Evolutionary conservation across 2,888 invertebrate species (phyloP).

Genomic region (Cheilosia urbana): DNA sequence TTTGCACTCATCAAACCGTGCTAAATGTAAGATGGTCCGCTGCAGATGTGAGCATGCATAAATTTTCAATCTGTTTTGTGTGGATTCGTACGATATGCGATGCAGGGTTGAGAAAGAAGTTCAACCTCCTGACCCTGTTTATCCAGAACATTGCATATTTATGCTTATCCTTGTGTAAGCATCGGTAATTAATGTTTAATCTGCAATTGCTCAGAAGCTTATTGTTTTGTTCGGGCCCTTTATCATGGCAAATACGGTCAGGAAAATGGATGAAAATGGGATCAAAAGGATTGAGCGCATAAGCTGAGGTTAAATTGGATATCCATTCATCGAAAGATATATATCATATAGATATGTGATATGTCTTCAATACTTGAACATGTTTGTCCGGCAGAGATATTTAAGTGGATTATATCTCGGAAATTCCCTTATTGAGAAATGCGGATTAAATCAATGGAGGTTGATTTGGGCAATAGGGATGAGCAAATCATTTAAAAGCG

Average conservation of each 20-base stretch:
- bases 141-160: slow-evolving; percentile 56
- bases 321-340: not conserved
- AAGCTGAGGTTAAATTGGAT: slow-evolving; percentile 24
- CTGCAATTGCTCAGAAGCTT: slow-evolving; percentile 62
- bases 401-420: too few relatives aligned
- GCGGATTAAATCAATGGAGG: too few relatives aligned
- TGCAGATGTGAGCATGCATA: slow-evolving; percentile 64
- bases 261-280: slow-evolving; percentile 26
- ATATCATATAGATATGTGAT: not conserved
- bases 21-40: slow-evolving; percentile 52
- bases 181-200: slow-evolving; percentile 69
- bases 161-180: slow-evolving; percentile 68
- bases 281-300: slow-evolving; percentile 47
- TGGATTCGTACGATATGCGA: not conserved
- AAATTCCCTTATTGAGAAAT: too few relatives aligned
- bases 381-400: not conserved
- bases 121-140: slow-evolving; percentile 46
- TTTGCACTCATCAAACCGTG: slow-evolving; percentile 30
- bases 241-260: slow-evolving; percentile 19
- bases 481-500: too few relatives aligned
- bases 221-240: slow-evolving; percentile 55
- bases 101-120: slow-evolving; percentile 10
- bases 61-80: slow-evolving; percentile 48
- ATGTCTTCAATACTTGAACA: slow-evolving; percentile 25
- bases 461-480: too few relatives aligned